Conservation (phyloP, 2,797 vertebrate species). For the Urocyon cinereoargenteus region DNA sequence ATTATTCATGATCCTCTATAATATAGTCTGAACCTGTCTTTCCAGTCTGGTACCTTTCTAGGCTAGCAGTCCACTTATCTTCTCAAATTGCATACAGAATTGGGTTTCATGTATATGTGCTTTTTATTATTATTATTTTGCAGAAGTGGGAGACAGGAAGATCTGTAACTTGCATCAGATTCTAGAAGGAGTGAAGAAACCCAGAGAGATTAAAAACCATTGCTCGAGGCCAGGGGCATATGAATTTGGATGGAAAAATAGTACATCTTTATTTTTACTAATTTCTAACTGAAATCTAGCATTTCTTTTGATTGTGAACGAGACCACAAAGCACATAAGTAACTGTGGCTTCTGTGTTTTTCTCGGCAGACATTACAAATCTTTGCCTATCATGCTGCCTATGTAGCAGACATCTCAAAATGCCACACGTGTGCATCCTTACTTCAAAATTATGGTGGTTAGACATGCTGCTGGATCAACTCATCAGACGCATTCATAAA, state of each 20-base stretch:
- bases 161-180: not conserved
- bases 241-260: not conserved
- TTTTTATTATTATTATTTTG: not conserved
- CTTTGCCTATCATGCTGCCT: not conserved
- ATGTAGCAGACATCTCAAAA: not conserved
- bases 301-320: not conserved
- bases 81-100: not conserved
- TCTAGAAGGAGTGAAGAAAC: not conserved
- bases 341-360: not conserved
- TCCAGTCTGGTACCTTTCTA: not conserved
- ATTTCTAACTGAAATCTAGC: not conserved
- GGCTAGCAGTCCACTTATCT: not conserved
- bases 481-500: not conserved
- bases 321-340: not conserved
- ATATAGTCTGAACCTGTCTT: not conserved
- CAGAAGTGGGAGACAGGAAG: not conserved
- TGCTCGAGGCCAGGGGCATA: not conserved
- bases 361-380: not conserved
- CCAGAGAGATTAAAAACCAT: not conserved
- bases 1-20: not conserved
- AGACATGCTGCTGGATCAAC: not conserved
- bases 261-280: not conserved
- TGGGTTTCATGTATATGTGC: not conserved
- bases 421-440: not conserved
- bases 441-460: conserved; percentile 1